These are phyloP conservation scores for Microtus californicus DNA, from an alignment of 2,797 vertebrate species.

Conservation along the genomic window DNA sequence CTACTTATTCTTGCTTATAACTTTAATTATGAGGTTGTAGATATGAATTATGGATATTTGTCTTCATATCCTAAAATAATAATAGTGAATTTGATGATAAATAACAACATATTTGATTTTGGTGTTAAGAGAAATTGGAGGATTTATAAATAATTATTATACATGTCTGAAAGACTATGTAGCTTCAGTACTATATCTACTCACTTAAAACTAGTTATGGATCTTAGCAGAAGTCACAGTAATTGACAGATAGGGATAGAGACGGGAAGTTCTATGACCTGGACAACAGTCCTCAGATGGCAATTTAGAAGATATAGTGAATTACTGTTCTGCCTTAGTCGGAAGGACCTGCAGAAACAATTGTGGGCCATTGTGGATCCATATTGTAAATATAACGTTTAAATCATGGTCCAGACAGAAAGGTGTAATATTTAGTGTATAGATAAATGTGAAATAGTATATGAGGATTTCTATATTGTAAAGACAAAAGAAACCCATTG, in stretches of 20 bases:
- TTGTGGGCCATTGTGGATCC: conserved; percentile 2
- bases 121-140: neutral
- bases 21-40: conserved; percentile 4
- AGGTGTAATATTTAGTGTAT: conserved; percentile 13
- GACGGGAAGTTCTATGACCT: neutral
- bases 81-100: neutral
- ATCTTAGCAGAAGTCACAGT: conserved; percentile 17
- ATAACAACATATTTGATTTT: neutral
- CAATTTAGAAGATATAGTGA: neutral
- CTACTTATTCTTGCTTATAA: conserved; percentile 7
- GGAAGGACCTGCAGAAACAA: neutral
- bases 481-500: conserved; percentile 9
- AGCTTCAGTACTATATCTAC: neutral
- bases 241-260: neutral
- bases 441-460: conserved; percentile 11
- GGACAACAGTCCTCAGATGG: neutral
- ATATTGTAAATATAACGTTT: neutral
- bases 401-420: conserved; percentile 33
- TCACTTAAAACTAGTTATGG: neutral
- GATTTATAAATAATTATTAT: neutral
- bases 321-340: neutral
- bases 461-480: neutral
- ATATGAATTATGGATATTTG: neutral
- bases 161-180: neutral
- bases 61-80: neutral